Evolutionary conservation across 2,113 vertebrate species (phyloP), one percentile per base, ranked within the genome.

Genomic region (Prionailurus viverrinus): DNA sequence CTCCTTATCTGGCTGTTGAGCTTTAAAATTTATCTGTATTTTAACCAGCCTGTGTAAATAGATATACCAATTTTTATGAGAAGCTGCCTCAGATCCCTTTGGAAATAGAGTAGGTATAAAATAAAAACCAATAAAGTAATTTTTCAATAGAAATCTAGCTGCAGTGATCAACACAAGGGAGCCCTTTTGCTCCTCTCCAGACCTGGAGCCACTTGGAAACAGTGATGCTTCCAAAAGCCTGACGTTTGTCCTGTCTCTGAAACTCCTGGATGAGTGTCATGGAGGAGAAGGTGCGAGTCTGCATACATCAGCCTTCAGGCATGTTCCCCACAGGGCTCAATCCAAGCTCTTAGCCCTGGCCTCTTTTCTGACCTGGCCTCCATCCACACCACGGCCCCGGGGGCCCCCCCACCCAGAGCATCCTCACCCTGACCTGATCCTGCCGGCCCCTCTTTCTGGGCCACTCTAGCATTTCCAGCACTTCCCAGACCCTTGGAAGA

Each of bases 61-160:
- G 29, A 84, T 18, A n/a, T 4, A 16, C 58, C 45, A 5, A 18
- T 51, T 61, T 96, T 82, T 85, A 81, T 13, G 65, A 95, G 93
- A 85, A 81, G 45, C 71, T 66, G 78, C 81, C 91, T 94, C 65
- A 78, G 51, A 84, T 92, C 51, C 69, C 76, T 89, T 85, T 81
- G 89, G 89, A 93, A 80, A 73, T 78, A 53, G 81, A 74, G 33
- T 58, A 71, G 4, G 23, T 31, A 81, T 71, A 86, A 88, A 84
- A 73, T 53, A 73, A 96, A 92, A 94, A 76, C 58, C 48, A 65
- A 36, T 51, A 63, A 41, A 71, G 29, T 58, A 18, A 31, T 65
- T 55, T 92, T 91, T 86, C 91, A 48, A 0, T 74, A 74, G 92
- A 41, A 81, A 78, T 39, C 74, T 51, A 69, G 58, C 65, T 7